These are phyloP conservation scores for Pseudomyrmex dendroicus DNA, from an alignment of 1,140 invertebrate genomes.

Conservation along the genomic window DNA sequence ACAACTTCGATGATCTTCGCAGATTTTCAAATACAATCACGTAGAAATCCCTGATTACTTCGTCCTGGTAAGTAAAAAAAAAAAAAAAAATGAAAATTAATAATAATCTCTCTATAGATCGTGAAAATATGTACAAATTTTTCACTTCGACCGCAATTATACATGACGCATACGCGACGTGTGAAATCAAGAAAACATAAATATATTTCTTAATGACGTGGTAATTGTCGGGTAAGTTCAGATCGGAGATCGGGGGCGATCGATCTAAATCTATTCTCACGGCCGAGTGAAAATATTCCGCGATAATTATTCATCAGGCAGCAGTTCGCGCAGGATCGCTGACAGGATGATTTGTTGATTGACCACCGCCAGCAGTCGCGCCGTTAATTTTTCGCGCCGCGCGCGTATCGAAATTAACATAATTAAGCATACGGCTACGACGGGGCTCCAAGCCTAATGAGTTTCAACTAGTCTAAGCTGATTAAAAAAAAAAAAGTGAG, in stretches of 20 bases:
- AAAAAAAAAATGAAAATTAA: not conserved
- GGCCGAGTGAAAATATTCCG: slow-evolving; percentile 24
- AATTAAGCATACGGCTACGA: slow-evolving; percentile 64
- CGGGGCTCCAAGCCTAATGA: slow-evolving; percentile 40
- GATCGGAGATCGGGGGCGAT: not conserved
- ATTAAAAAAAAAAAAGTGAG: not conserved
- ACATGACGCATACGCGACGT: not conserved
- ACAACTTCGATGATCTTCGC: not conserved
- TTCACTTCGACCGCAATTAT: not conserved
- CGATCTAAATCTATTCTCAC: slow-evolving; percentile 23
- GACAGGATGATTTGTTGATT: slow-evolving; percentile 67
- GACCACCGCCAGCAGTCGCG: slow-evolving; percentile 37
- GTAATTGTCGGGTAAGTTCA: slow-evolving; percentile 1
- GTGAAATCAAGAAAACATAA: not conserved
- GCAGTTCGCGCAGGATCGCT: slow-evolving; percentile 11
- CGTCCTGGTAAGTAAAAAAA: slow-evolving; percentile 29
- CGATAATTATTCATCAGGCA: slow-evolving; percentile 51
- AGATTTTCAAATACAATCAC: slow-evolving; percentile 2
- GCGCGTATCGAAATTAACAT: slow-evolving; percentile 64
- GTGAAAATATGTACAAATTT: not conserved
- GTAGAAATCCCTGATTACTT: not conserved
- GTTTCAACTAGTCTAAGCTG: not conserved
- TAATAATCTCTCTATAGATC: not conserved
- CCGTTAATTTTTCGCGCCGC: slow-evolving; percentile 40
- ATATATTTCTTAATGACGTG: not conserved